Percentiles rank a stretch among this genome's conserved stretches.
Conservation (phyloP, 2,888 invertebrate species). For the Chrysolina haemoptera region DNA sequence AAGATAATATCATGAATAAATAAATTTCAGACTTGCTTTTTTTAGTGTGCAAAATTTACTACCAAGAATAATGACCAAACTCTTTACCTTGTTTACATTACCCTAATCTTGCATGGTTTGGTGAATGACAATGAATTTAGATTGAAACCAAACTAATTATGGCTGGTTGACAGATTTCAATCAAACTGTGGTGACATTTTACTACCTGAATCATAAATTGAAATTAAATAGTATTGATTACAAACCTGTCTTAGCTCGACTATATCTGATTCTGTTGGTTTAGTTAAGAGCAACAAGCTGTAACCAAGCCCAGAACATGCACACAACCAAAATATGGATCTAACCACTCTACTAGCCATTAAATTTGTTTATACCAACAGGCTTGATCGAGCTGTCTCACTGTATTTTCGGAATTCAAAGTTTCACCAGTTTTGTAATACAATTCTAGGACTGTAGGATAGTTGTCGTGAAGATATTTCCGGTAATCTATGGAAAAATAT, state of each 20-base stretch:
- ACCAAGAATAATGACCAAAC: no score
- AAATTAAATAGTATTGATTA: not conserved
- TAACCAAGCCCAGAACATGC: conserved; percentile 76
- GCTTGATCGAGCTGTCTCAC: conserved; percentile 73
- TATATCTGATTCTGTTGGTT: conserved; percentile 68
- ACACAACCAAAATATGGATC: conserved; percentile 75
- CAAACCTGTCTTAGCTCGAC: conserved; percentile 57
- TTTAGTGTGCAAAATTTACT: no score
- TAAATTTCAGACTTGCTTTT: no score
- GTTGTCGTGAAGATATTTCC: conserved; percentile 78
- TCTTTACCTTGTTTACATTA: no score
- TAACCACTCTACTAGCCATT: conserved; percentile 64
- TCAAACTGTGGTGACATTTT: no score
- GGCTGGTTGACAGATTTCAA: not conserved
- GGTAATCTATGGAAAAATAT: conserved; percentile 75
- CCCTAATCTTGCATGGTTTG: no score
- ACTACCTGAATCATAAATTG: not conserved
- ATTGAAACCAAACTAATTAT: not conserved
- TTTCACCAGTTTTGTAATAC: conserved; percentile 81
- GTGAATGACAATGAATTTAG: not conserved
- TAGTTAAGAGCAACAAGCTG: conserved; percentile 73
- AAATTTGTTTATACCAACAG: conserved; percentile 74
- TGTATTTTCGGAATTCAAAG: conserved; percentile 71
- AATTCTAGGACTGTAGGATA: conserved; percentile 78
- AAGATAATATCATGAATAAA: no score